Evolutionary conservation across 2,888 invertebrate species (phyloP).

Genomic region (Drosophila bunnanda): DNA sequence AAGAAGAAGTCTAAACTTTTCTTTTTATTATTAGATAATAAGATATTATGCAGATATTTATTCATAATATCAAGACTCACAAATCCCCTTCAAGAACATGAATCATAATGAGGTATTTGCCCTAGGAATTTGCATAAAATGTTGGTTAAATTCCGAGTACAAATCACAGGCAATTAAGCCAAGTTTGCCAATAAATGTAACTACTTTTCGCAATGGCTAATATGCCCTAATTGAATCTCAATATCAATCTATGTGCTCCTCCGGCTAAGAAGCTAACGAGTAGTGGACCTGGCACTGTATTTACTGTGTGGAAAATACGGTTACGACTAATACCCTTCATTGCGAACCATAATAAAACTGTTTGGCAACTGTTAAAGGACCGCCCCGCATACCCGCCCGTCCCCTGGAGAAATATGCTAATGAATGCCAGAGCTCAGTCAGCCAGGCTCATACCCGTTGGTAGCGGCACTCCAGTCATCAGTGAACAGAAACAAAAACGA

Average conservation of each 20-base stretch:
- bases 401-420: constrained; percentile 76
- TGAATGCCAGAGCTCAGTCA: constrained; percentile 62
- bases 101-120: background rate
- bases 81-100: background rate
- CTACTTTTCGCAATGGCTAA: constrained; percentile 12
- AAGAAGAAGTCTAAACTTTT: background rate
- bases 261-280: constrained; percentile 23
- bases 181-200: constrained; percentile 21
- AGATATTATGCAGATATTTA: background rate
- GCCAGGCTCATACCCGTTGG: constrained; percentile 8
- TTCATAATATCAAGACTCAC: background rate
- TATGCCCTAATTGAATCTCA: constrained; percentile 18
- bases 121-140: background rate
- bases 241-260: constrained; percentile 43
- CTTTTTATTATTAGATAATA: background rate
- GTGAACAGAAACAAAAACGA: constrained; percentile 53
- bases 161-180: constrained; percentile 27
- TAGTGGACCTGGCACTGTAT: constrained; percentile 43
- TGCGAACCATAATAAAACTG: constrained; percentile 71
- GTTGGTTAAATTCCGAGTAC: constrained; percentile 2
- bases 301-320: constrained; percentile 63
- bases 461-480: constrained; percentile 30
- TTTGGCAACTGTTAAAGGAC: constrained; percentile 39
- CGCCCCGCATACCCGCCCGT: constrained; percentile 2
- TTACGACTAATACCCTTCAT: constrained; percentile 65